These are phyloP conservation scores for Campoplex nolae DNA, from an alignment of 2,888 invertebrate genomes.

Conservation along the genomic window DNA sequence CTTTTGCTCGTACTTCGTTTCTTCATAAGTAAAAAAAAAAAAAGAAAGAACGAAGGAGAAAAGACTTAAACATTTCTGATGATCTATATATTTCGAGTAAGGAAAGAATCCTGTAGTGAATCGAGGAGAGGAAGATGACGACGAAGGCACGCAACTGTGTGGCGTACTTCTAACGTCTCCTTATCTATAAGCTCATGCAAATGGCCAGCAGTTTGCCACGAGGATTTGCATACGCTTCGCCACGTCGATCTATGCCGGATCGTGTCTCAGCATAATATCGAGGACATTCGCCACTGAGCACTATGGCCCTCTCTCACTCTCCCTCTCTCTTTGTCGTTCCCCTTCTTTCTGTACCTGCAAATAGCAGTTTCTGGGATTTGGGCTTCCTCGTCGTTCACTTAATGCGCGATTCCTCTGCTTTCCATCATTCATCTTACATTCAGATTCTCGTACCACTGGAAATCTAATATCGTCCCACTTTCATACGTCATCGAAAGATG, in stretches of 20 bases:
- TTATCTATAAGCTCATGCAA: conserved; percentile 83
- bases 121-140: conserved; percentile 72
- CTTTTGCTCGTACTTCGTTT: conserved; percentile 35
- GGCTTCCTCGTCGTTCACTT: conserved; percentile 45
- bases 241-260: conserved; percentile 78
- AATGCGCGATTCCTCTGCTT: conserved; percentile 27
- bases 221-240: conserved; percentile 81
- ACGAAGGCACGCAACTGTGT: conserved; percentile 70
- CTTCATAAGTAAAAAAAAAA: not conserved
- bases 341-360: not conserved
- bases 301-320: conserved; percentile 26
- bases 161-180: conserved; percentile 80
- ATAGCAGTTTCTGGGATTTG: conserved; percentile 21
- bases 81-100: conserved; percentile 38
- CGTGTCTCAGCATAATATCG: conserved; percentile 81
- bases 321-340: conserved; percentile 1
- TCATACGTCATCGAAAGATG: not conserved
- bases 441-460: not conserved
- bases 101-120: conserved; percentile 55
- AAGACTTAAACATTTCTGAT: conserved; percentile 28
- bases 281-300: conserved; percentile 66
- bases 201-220: conserved; percentile 80
- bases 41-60: conserved; percentile 6
- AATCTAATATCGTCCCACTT: conserved; percentile 5
- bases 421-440: not conserved